These are phyloP conservation scores for Drosophila engyochracea DNA, from an alignment of 2,888 invertebrate genomes.

Conservation along the genomic window DNA sequence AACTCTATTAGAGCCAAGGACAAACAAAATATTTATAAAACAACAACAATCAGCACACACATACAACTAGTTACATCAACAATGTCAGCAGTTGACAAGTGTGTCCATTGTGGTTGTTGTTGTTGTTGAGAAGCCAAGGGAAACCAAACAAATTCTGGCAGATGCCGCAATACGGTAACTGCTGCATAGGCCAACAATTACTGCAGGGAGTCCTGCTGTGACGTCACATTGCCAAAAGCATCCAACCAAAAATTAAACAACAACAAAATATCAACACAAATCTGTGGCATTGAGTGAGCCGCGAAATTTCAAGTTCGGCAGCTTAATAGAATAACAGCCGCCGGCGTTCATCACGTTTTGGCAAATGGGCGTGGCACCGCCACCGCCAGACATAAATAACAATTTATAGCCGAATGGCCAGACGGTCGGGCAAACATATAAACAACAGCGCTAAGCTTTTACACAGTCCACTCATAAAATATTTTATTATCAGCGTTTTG, in stretches of 20 bases:
- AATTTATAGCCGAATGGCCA: conserved; percentile 63
- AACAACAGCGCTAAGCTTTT: conserved; percentile 43
- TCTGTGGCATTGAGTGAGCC: conserved; percentile 33
- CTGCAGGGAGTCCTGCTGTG: conserved; percentile 13
- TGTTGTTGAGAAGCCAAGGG: conserved; percentile 11
- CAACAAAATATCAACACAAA: conserved; percentile 14
- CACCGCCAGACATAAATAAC: conserved; percentile 61
- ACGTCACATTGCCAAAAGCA: conserved; percentile 37
- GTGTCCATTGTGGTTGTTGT: conserved; percentile 26
- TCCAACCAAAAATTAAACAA: conserved; percentile 1
- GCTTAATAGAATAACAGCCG: conserved; percentile 49
- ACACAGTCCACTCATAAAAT: conserved; percentile 48
- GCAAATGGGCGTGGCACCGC: conserved; percentile 41
- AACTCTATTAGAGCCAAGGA: conserved; percentile 14
- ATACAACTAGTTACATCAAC: conserved; percentile 31
- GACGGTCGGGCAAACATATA: conserved; percentile 62
- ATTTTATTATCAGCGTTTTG: conserved; percentile 44
- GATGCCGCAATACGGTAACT: conserved; percentile 18
- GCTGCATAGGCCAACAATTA: conserved; percentile 5
- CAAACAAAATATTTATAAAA: conserved; percentile 1
- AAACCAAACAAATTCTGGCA: conserved; percentile 11
- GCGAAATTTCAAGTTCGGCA: conserved; percentile 53
- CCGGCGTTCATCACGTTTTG: conserved; percentile 34
- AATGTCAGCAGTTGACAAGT: conserved; percentile 48
- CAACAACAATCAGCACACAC: conserved; percentile 18